These are phyloP conservation scores for Cydia strobilella DNA, from an alignment of 1,140 invertebrate species.

Conservation along the genomic window DNA sequence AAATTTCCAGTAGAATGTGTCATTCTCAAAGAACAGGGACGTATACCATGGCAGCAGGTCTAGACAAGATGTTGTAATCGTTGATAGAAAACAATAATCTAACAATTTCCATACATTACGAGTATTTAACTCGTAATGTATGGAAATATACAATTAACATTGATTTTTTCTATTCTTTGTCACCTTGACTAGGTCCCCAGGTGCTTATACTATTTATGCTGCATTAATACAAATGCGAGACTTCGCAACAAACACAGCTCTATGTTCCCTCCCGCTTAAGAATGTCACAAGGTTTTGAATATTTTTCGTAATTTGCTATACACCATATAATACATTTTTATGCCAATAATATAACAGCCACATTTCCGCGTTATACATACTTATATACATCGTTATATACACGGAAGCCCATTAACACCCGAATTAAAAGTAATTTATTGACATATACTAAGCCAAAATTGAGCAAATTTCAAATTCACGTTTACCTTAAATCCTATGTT, in stretches of 20 bases:
- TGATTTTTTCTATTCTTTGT: too few relatives aligned
- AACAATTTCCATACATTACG: too few relatives aligned
- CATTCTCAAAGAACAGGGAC: neutral
- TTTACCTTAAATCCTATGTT: neutral
- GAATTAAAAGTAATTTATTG: neutral
- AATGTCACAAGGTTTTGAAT: neutral
- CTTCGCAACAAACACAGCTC: too few relatives aligned
- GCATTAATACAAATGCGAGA: too few relatives aligned
- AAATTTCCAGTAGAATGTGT: neutral
- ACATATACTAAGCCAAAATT: slow-evolving; percentile 19
- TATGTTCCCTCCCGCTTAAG: neutral
- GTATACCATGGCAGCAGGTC: neutral
- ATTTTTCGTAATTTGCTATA: neutral
- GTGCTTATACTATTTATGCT: neutral
- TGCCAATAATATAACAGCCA: neutral
- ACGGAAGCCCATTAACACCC: slow-evolving; percentile 8
- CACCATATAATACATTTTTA: slow-evolving; percentile 1
- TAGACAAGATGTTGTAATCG: too few relatives aligned
- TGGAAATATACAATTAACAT: too few relatives aligned
- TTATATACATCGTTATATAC: neutral
- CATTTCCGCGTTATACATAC: neutral
- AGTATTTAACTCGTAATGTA: too few relatives aligned
- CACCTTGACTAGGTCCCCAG: neutral
- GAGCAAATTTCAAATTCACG: slow-evolving; percentile 29
- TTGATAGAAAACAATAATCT: too few relatives aligned